Evolutionary conservation across 2,797 vertebrate genomes (phyloP).

Genomic region (Sebastes hubbsi): DNA sequence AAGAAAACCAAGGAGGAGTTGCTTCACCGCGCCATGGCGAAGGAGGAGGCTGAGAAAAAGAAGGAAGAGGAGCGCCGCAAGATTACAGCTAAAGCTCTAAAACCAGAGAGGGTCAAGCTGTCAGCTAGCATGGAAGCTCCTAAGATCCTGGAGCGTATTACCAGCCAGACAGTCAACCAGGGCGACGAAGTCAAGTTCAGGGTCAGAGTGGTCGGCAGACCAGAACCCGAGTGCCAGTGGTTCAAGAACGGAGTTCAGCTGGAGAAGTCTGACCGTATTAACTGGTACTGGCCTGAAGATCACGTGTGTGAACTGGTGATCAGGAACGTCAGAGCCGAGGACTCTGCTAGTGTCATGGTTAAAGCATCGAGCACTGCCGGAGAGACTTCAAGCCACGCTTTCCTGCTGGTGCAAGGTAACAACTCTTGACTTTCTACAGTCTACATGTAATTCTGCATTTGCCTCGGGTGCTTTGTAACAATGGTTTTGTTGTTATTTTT

Average conservation of each 20-base stretch:
- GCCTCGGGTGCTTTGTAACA: not conserved
- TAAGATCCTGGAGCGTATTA: constrained; percentile 95
- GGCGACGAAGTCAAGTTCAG: constrained; percentile 91
- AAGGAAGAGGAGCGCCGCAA: constrained; percentile 87
- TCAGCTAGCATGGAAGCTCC: constrained; percentile 98
- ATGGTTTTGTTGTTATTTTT: constrained; percentile 22
- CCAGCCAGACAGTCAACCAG: constrained; percentile 91
- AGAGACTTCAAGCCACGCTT: constrained; percentile 96
- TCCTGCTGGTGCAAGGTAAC: constrained; percentile 96
- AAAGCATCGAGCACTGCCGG: constrained; percentile 94
- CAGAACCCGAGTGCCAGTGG: constrained; percentile 97
- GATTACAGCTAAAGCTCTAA: constrained; percentile 87
- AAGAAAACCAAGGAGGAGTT: constrained; percentile 97
- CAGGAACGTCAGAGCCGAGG: constrained; percentile 89
- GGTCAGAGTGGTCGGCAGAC: constrained; percentile 92
- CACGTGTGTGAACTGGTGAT: constrained; percentile 96
- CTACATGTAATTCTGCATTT: not conserved
- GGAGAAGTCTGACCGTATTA: constrained; percentile 91
- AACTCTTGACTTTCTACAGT: too few relatives aligned
- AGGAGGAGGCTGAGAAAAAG: constrained; percentile 93
- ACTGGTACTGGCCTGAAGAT: constrained; percentile 98
- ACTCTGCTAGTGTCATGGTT: constrained; percentile 98
- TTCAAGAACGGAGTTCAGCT: constrained; percentile 96
- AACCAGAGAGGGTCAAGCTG: constrained; percentile 91
- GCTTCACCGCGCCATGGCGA: constrained; percentile 90